Evolutionary conservation across 2,797 vertebrate species (phyloP), one percentile per base, ranked within the genome.

Genomic region (Anas georgica): DNA sequence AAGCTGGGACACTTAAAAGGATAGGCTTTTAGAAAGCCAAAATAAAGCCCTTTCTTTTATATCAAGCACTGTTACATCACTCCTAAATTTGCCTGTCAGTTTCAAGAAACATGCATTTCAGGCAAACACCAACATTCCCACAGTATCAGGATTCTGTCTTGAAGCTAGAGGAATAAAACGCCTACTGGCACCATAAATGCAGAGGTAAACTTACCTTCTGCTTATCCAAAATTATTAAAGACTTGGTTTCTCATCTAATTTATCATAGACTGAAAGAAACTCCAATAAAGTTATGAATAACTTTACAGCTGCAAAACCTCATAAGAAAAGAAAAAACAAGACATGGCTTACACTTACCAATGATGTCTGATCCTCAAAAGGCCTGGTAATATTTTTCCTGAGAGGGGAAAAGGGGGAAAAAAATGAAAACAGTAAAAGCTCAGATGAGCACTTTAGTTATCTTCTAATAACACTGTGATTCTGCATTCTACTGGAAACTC

Each of bases 281-380:
- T 52, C 22, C 26, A 70, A 10, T 22, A 9, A 70, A 72, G n/a
- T 29, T 58, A 10, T 55, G 35, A 17, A 45, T 15, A 3, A 46
- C 26, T 59, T 77, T 29, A 59, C 52, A 67, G 55, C 26, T 64
- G 28, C 33, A 83, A 75, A 83, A 7, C 20, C 6, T 60, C 7
- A 0, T 7, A 63, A 62, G 22, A 81, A 25, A 82, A 74, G 60
- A 56, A 7, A 63, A 62, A 20, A 81, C 22, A 82, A 74, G 60
- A 56, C 6, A 2, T 8, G 6, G 23, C 37, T 92, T 63, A 45
- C 48, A 98, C 98, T 98, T 78, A 99, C 99, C 98, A 99, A 73
- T 18, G 99, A 99, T 1, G 99, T 99, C 1, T 99, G 98, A 97
- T 99, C 99, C 86, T 99, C 99, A 98, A 99, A 99, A 10, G 99